phyloP scores from a whole-genome alignment of 2,888 invertebrate species.

The Achlya flavicornis region DNA sequence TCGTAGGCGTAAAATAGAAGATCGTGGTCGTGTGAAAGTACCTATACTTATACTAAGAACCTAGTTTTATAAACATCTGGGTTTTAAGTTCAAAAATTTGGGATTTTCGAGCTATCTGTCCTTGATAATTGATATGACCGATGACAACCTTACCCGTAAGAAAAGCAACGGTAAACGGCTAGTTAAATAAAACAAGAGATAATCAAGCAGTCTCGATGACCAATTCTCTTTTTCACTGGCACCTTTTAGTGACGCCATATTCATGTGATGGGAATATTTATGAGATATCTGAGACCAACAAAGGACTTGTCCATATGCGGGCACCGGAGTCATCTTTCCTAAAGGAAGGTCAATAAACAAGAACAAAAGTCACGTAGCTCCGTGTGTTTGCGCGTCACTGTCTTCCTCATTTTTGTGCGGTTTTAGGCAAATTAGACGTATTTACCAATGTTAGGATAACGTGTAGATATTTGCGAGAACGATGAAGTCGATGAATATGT shows the following conservation, averaged over 20 bases:
- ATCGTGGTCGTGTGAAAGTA: no score
- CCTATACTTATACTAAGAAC: no score
- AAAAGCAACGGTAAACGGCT: conserved; percentile 14
- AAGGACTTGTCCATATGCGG: conserved; percentile 24
- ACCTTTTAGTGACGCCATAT: conserved; percentile 23
- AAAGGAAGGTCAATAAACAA: conserved; percentile 31
- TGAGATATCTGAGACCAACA: conserved; percentile 22
- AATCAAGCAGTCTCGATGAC: conserved; percentile 35
- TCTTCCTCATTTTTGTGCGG: conserved; percentile 8
- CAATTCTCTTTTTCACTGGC: conserved; percentile 40
- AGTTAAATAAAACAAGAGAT: conserved; percentile 29
- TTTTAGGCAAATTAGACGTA: conserved; percentile 9
- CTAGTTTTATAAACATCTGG: no score
- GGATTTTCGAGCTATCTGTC: no score
- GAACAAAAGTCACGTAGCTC: conserved; percentile 23
- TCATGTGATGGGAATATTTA: conserved; percentile 33
- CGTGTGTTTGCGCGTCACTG: conserved; percentile 4
- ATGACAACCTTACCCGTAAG: not conserved
- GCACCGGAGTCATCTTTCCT: conserved; percentile 21
- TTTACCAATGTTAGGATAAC: conserved; percentile 1
- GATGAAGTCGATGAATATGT: not conserved
- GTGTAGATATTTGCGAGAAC: conserved; percentile 2
- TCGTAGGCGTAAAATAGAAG: no score
- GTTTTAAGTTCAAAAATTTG: no score
- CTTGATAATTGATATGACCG: no score